phyloP scores from a whole-genome alignment of 2,797 vertebrate species.

The Lacerta viridis region DNA sequence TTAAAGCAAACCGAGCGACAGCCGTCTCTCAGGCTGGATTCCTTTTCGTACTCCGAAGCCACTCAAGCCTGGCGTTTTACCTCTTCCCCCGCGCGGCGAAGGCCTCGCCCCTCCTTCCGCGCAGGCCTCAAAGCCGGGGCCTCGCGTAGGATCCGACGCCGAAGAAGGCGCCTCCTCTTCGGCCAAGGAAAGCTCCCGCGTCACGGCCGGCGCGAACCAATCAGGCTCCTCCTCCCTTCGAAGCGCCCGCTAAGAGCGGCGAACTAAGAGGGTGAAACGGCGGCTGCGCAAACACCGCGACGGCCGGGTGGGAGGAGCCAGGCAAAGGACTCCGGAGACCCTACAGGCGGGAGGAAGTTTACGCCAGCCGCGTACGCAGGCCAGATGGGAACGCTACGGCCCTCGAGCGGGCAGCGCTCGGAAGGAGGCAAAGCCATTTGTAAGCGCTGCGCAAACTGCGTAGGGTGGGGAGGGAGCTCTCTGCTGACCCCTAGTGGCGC shows the following conservation, averaged over 20 bases:
- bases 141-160: constrained; percentile 11
- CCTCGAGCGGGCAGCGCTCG: too few relatives aligned
- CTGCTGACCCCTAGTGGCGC: not conserved
- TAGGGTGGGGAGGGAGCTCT: not conserved
- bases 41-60: not conserved
- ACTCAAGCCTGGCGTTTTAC: not conserved
- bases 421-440: not conserved
- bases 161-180: constrained; percentile 5
- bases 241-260: not conserved
- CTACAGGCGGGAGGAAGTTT: not conserved
- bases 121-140: constrained; percentile 17
- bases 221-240: not conserved
- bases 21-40: not conserved
- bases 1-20: not conserved
- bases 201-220: constrained; percentile 2
- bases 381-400: not conserved
- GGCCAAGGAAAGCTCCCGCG: not conserved
- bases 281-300: not conserved
- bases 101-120: constrained; percentile 18
- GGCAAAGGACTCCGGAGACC: too few relatives aligned
- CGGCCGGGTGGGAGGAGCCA: constrained; percentile 5
- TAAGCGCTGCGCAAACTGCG: not conserved
- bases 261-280: too few relatives aligned
- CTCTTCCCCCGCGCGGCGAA: not conserved
- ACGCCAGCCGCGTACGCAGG: not conserved